Percentiles rank a stretch among this genome's conserved stretches.
These are phyloP conservation scores for Arnoldichthys spilopterus DNA, from an alignment of 2,797 vertebrate species.

Conservation along the genomic window DNA sequence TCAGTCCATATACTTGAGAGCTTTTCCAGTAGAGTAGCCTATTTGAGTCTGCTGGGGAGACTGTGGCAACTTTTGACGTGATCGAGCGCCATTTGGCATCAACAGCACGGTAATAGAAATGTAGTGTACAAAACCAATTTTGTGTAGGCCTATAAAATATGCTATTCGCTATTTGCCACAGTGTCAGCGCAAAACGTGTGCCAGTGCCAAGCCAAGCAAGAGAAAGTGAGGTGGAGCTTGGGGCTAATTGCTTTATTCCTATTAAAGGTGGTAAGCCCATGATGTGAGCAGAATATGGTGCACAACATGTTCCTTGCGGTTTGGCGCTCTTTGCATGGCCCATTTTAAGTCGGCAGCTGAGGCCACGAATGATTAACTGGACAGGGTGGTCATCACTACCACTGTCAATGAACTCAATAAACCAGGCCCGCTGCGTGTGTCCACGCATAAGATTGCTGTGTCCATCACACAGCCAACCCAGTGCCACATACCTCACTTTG, in stretches of 20 bases:
- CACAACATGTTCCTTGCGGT: slow-evolving; percentile 14
- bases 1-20: slow-evolving; percentile 31
- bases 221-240: neutral
- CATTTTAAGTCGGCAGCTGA: slow-evolving; percentile 24
- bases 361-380: slow-evolving; percentile 15
- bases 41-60: slow-evolving; percentile 15
- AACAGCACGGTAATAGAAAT: neutral
- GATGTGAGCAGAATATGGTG: slow-evolving; percentile 9
- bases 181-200: neutral
- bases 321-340: neutral
- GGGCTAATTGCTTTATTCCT: slow-evolving; percentile 6
- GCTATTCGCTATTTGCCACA: slow-evolving; percentile 14
- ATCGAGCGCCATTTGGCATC: neutral
- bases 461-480: neutral
- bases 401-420: slow-evolving; percentile 19
- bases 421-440: slow-evolving; percentile 2
- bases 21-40: slow-evolving; percentile 21
- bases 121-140: neutral
- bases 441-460: neutral
- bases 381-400: slow-evolving; percentile 12
- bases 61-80: neutral
- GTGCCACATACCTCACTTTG: neutral
- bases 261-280: slow-evolving; percentile 9
- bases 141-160: slow-evolving; percentile 12
- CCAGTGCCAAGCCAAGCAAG: slow-evolving; percentile 1